Conservation (phyloP, 2,113 vertebrate species). For the Uria lomvia region DNA sequence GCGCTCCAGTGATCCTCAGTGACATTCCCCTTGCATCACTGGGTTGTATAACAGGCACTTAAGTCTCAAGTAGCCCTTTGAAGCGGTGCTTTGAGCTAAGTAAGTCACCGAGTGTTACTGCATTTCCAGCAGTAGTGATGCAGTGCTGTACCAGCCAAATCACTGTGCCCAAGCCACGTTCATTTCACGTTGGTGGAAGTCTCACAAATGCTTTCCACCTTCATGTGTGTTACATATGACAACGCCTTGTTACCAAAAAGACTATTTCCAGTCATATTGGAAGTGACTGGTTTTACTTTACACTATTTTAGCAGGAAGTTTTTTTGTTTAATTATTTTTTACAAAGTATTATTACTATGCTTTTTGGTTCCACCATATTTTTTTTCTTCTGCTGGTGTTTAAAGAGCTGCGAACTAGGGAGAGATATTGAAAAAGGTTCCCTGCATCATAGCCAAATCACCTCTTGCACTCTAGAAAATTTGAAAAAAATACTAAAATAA, state of each 20-base stretch:
- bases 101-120: neutral
- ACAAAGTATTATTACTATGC: neutral
- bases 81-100: neutral
- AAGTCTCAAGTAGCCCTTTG: slow-evolving; percentile 26
- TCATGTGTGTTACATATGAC: neutral
- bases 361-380: neutral
- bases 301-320: neutral
- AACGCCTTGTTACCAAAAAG: neutral
- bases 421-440: neutral
- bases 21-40: slow-evolving; percentile 39
- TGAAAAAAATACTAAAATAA: neutral
- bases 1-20: neutral
- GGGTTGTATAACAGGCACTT: slow-evolving; percentile 39
- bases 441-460: neutral
- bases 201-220: neutral
- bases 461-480: neutral
- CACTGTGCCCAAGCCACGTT: neutral
- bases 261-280: neutral
- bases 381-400: neutral
- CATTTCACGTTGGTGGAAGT: neutral
- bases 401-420: neutral
- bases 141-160: neutral
- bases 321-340: neutral
- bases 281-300: neutral
- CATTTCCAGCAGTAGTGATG: neutral